A percentile compares a stretch with the other conserved stretches of the same genome.
Conservation (phyloP, 1,140 invertebrate species). For the Scaptomyza montana region DNA sequence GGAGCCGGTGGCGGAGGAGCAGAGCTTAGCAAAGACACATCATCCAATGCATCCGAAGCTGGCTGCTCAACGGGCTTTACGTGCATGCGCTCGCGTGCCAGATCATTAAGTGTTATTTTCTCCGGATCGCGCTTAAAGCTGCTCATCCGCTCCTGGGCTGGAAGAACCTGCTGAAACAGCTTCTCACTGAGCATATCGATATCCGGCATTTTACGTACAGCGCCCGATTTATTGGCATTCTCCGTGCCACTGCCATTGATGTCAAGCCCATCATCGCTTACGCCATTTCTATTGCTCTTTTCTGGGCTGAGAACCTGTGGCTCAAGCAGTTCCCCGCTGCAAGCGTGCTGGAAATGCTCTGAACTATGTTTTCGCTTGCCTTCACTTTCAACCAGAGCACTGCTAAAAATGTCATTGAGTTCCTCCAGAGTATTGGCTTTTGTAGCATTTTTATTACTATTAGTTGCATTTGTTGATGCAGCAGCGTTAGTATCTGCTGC, state of each 20-base stretch:
- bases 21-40: conserved; percentile 57
- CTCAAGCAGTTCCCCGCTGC: conserved; percentile 45
- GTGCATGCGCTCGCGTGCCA: conserved; percentile 63
- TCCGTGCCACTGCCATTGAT: conserved; percentile 36
- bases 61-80: conserved; percentile 28
- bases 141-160: conserved; percentile 53
- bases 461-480: conserved; percentile 1
- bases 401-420: conserved; percentile 70
- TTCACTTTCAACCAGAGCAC: conserved; percentile 57
- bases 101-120: conserved; percentile 89
- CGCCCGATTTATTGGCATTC: not conserved
- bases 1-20: not conserved
- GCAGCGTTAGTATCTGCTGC: not conserved
- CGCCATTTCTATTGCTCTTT: not conserved
- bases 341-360: conserved; percentile 22
- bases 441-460: not conserved
- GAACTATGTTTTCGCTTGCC: not conserved
- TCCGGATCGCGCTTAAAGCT: conserved; percentile 84
- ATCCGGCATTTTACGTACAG: conserved; percentile 57
- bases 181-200: conserved; percentile 80
- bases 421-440: conserved; percentile 42
- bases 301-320: conserved; percentile 54
- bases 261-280: conserved; percentile 4
- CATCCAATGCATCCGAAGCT: conserved; percentile 30
- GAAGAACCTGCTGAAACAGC: conserved; percentile 68